Base-by-base conservation (phyloP, 2,888 invertebrate species). In the Luffia ferchaultella region DNA sequence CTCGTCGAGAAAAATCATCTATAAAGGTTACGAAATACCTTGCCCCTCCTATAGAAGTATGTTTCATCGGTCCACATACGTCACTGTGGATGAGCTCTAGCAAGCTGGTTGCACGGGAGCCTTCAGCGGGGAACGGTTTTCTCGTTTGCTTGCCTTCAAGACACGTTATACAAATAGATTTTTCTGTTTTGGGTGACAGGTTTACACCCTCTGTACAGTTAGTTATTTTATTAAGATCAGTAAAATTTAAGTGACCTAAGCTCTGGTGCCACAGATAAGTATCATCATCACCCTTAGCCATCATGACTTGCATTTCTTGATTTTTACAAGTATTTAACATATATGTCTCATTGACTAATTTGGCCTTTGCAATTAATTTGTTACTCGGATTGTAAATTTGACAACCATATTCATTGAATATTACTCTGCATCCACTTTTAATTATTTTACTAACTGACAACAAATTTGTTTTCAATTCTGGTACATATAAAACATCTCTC, bases 371-470 rank as follows among this genome's bases (percentile, higher is more conserved):
- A 16, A 55, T 52, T 48, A 30, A 16, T 9, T 46, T 44, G 2
- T 50, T 49, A 46, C 20, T 41, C 12, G 16, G 20, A 16, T 48
- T 46, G 12, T 16, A 48, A 42, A 55, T 52, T 44, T 51, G 9
- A 40, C 55, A 55, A 19, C 52, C 52, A 48, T 46, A 30, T 18
- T 53, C 18, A 47, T 52, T 41, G 41, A 55, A 54, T 47, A 40
- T 19, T 15, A 54, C 52, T 47, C 53, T 49, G 30, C 49, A 46
- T 15, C 54, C 54, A 52, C 45, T 47, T 46, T 53, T 50, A 42
- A 53, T 52, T 15, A 53, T 49, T 20, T 55, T 46, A 18, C 54
- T 52, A n/a, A 56, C 56, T 30, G 54, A 56, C 16, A 56, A n/a
- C 18, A 56, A 47, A 48, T 52, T 53, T n/a, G 53, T 54, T 42